Base-by-base conservation (phyloP, 2,888 invertebrate genomes). In the Priapulus caudatus region DNA sequence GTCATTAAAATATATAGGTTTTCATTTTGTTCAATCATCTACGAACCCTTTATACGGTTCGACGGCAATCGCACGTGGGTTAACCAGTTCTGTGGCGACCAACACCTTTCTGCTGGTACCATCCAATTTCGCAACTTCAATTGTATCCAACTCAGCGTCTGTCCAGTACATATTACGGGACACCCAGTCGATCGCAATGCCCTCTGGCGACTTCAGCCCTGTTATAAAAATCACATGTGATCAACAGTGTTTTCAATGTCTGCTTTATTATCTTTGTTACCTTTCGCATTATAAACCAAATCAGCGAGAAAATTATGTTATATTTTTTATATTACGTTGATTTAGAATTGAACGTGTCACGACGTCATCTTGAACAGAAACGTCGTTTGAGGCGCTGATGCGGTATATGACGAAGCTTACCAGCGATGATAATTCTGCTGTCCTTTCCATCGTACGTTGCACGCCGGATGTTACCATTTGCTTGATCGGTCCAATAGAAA, bases 91-190 rank as follows among this genome's bases (percentile, higher is more conserved):
- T 3, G 80, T 79, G 44, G 79, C 78, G 60, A 95, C 79, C 43
- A 98, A 71, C 3, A 84, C 80, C 66, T 82, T 83, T 50, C 83
- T 77, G 60, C 67, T 64, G 20, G 67, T 64, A 48, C 82, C 78
- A 69, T 81, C 83, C 50, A 95, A 72, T 65, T 82, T 86, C 1
- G 89, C 86, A 2, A 93, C 91, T 74, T 90, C 91, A 58, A 98
- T 83, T 0, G 84, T 84, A 61, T 85, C 82, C 65, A 82, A 83
- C 21, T 79, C 81, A 0, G 95, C 90, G 73, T 98, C 97, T 0
- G 95, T 91, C 89, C 93, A 97, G 72, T 91, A 98, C 60, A 97
- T 79, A 65, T 89, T 91, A 59, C 91, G 79, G 1, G 89, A 83
- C 16, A 88, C 78, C 84, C 88, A 92, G 74, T 98, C 97, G 20